Evolutionary conservation across 2,888 invertebrate species (phyloP).

Genomic region (Pardosa pseudoannulata): DNA sequence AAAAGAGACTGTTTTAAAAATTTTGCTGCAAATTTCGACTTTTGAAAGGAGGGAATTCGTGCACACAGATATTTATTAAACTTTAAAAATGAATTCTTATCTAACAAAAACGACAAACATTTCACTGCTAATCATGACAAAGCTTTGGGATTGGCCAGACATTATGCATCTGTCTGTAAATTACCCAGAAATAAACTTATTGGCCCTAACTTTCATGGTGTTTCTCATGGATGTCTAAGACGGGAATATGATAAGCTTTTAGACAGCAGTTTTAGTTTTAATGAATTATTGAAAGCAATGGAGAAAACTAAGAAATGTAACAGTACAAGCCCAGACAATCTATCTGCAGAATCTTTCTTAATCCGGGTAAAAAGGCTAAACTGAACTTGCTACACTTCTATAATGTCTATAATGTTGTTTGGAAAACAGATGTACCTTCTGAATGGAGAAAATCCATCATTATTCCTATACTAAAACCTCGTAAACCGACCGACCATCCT

Average conservation of each 20-base stretch:
- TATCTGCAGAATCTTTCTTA: neutral
- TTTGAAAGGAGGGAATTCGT: neutral
- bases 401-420: no score
- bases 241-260: no score
- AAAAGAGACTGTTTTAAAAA: conserved; percentile 17
- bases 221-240: no score
- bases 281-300: conserved; percentile 15
- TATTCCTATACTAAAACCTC: neutral
- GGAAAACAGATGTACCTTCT: conserved; percentile 10
- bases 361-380: neutral
- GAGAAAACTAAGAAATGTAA: neutral
- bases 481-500: neutral
- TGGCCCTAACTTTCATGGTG: no score
- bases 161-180: no score
- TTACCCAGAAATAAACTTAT: no score
- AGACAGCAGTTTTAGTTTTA: neutral
- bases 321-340: neutral
- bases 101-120: no score
- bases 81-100: no score
- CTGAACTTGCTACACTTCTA: neutral
- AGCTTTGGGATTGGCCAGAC: no score
- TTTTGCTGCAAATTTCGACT: conserved; percentile 12
- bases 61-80: no score
- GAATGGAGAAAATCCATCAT: conserved; percentile 24
- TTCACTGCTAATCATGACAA: no score